Evolutionary conservation across 2,113 vertebrate species (phyloP), one percentile per base, ranked within the genome.

Genomic region (Callorhinus ursinus): DNA sequence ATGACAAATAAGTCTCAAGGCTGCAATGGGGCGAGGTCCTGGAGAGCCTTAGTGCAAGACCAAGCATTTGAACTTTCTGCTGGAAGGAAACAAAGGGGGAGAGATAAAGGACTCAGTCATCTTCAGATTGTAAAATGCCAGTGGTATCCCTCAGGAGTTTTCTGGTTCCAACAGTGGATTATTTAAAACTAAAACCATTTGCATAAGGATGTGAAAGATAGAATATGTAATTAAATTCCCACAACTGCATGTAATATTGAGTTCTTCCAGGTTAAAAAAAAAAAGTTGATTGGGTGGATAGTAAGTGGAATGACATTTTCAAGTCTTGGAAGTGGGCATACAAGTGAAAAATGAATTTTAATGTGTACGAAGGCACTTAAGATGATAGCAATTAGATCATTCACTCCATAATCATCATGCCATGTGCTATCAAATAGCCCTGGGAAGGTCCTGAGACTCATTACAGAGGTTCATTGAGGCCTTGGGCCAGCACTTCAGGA

Each of bases 181-280:
- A 63, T 80, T 85, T 93, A 49, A 89, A 79, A 79, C 42, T 65
- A 74, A 69, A 71, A 42, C 12, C 0, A 1, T 76, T 82, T 59
- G 39, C 67, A n/a, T 76, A 87, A 76, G 46, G n/a, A 42, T 28
- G 1, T 49, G 7, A 83, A 93, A 77, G 24, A 46, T 39, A 63
- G 55, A 80, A 65, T 87, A 59, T 18, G 6, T 65, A 86, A 91
- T 87, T 90, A 95, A 90, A 90, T 95, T 63, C 33, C 61, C 33
- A 90, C 0, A 42, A 57, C 21, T 84, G 16, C 21, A 42, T 71
- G 2, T 74, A 83, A 63, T 2, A n/a, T 76, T 71, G 36, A 89
- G 69, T 87, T 94, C 5, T 51, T 84, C 19, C 31, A 71, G 16
- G 10, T 76, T 51, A 22, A 51, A 31, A 57, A 92, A 51, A 80